Evolutionary conservation across 2,113 vertebrate species (phyloP), one percentile per base, ranked within the genome.

Genomic region (Phainopepla nitens): DNA sequence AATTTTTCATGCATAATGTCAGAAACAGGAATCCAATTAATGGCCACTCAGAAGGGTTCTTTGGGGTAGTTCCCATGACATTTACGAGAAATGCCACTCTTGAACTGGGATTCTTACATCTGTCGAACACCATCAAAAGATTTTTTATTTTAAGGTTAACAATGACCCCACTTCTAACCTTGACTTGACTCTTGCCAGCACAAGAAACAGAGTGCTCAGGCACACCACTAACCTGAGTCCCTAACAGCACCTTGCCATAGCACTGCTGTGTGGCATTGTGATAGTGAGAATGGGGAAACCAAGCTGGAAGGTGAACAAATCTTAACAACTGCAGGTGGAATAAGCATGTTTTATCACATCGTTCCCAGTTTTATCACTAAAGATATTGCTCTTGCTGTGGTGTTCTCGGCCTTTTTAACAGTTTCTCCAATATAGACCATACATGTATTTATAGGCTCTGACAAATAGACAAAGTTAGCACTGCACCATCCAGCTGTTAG

Each of bases 111-210:
- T 28, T 18, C 53, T 66, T 60, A 20, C 45, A 58, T 51, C 23
- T 66, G 8, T 50, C 2, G 0, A 47, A 33, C 5, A 36, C 2
- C 20, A 45, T 36, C 14, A 41, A 36, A 1, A 51, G 13, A 53
- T 56, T 62, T 77, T 86, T 24, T 49, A 35, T 75, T 65, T 80
- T 70, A 57, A 84, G 5, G 9, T 23, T 61, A 33, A 35, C 15
- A 41, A 27, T 36, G 25, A 17, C 24, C 28, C n/a, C 9, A n/a
- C 4, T 61, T 69, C 50, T 69, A 69, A 36, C 23, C 44, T 44
- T 51, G 25, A 6, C 19, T 19, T 57, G 58, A 53, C 16, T 57
- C 42, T 28, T 50, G 14, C 13, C 49, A 76, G n/a, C 39, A 47
- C 18, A 54, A 45, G n/a, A 62, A 65, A 8, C 2, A 28, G 9